Evolutionary conservation across 1,140 invertebrate species (phyloP), one percentile per base, ranked within the genome.

Genomic region (Drosophila triauraria): DNA sequence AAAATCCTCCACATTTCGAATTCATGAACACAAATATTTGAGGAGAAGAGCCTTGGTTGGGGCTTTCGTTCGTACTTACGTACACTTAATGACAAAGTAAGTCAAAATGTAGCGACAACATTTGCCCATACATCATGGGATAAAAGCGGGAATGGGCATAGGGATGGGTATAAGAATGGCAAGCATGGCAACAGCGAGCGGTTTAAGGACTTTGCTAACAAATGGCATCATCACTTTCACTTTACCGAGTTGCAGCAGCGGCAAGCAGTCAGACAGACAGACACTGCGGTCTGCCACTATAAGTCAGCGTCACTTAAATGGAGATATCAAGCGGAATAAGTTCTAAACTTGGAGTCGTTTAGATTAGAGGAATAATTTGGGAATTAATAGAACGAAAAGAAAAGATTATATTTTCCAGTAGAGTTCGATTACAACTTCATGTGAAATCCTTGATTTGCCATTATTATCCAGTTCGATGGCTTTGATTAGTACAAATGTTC

Each of bases 221-320:
- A 87, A 76, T 75, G 74, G 47, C 68, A 75, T 82, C 83, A 85
- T 86, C 83, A 82, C 75, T 82, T 80, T 82, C 78, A 80, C 77
- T 72, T 20, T 56, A 64, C 58, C 67, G 68, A 56, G 35, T 56
- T 56, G 72, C 27, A 56, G 72, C 61, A 43, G 51, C 61, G 1
- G 20, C 20, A 20, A 20, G 20, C 20, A 20, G 0, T 20, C 20
- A 54, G 47, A 23, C 47, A 53, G 20, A n/a, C 13, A 30, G 27
- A 75, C 71, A 75, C 70, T 63, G 71, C 48, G 71, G 58, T 38
- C 20, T 30, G 27, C 17, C 46, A 63, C 42, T 51, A 54, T 75
- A 75, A 75, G 69, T 42, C 70, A 25, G 43, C 30, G 2, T 27
- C 25, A 40, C 10, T 20, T 35, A 3, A 48, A 35, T 15, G 12